Evolutionary conservation across 2,113 vertebrate genomes (phyloP), one percentile per base, ranked within the genome.

Genomic region (Tetrao urogallus): DNA sequence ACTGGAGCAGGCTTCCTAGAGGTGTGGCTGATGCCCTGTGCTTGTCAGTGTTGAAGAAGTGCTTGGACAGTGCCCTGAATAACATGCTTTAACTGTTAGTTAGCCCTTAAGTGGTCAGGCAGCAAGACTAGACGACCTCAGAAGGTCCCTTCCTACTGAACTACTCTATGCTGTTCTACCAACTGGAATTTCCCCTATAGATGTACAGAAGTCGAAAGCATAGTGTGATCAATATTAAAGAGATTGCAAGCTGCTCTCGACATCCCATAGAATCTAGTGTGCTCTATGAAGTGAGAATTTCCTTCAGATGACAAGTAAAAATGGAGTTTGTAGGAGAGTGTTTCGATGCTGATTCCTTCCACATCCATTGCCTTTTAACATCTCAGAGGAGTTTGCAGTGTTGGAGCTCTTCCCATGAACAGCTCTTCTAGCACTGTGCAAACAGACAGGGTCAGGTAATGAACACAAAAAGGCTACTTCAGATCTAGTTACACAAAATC

Each of bases 401-500:
- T 52, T 74, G 65, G 40, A 70, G 63, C 80, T 75, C 91, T 82
- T 76, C 45, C 74, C 16, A 6, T 34, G 69, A 40, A n/a, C 1
- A 5, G 25, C 48, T 78, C 30, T 27, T 75, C 40, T 34, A 22
- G 38, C 34, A 32, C 36, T 70, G 32, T 47, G 36, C 84, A 72
- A 78, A 77, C 66, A 78, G 90, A 69, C 61, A 65, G 48, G 61
- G 61, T 90, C 65, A 73, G 81, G 86, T 70, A 81, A 84, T 48
- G 27, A 82, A 73, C 86, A 72, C 58, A 87, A 57, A 69, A 60
- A 82, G 74, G 65, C 60, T 86, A 27, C 69, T 90, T 79, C 22
- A 73, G 47, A 78, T 84, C 82, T 64, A 80, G 92, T 84, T 91
- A 72, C 82, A 88, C 24, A 83, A 56, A 72, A 81, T 72, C 73